Conservation (phyloP, 2,888 invertebrate genomes). For the Metellina segmentata region DNA sequence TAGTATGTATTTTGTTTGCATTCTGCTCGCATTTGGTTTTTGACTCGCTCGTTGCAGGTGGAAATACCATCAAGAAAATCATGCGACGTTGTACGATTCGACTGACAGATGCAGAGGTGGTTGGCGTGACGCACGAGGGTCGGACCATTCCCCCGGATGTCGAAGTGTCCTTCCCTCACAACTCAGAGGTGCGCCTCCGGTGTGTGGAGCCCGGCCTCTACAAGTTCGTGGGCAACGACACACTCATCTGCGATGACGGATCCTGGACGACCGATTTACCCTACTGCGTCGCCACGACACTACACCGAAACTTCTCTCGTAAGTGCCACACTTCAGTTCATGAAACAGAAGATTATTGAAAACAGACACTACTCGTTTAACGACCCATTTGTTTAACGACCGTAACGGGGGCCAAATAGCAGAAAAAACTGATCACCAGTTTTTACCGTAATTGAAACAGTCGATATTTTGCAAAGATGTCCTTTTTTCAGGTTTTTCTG, state of each 20-base stretch:
- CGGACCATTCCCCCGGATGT: conserved; percentile 86
- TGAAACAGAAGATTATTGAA: too few species aligned
- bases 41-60: conserved; percentile 85
- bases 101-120: conserved; percentile 86
- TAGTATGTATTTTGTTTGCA: neutral
- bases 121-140: conserved; percentile 87
- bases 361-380: too few species aligned
- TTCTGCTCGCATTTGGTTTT: too few species aligned
- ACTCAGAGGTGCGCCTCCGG: conserved; percentile 87
- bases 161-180: conserved; percentile 87
- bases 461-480: too few species aligned
- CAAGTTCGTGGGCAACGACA: conserved; percentile 89
- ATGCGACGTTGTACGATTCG: conserved; percentile 88
- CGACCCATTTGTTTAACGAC: too few species aligned
- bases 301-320: conserved; percentile 93
- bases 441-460: too few species aligned
- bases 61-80: conserved; percentile 87
- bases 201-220: conserved; percentile 91
- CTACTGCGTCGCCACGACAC: conserved; percentile 91
- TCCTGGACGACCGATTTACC: conserved; percentile 90
- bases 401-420: too few species aligned
- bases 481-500: too few species aligned
- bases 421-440: too few species aligned
- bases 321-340: conserved; percentile 81
- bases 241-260: conserved; percentile 90